These are phyloP conservation scores for Rhyacophila evoluta DNA, from an alignment of 2,888 invertebrate genomes.

Conservation along the genomic window DNA sequence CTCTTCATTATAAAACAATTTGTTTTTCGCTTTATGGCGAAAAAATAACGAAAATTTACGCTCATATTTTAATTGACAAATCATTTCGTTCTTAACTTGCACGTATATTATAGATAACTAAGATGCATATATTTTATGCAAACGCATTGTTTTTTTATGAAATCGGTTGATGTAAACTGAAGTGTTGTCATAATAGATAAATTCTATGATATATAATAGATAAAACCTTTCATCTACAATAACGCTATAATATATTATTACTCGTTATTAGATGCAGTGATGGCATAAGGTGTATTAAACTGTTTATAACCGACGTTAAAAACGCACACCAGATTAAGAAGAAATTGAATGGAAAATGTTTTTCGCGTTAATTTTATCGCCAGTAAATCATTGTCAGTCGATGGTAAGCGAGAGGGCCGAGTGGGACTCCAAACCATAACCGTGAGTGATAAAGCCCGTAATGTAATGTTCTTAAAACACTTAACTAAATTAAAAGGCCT, in stretches of 20 bases:
- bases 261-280: background rate
- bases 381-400: conserved; percentile 22
- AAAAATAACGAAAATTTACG: too few relatives aligned
- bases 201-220: too few relatives aligned
- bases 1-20: too few relatives aligned
- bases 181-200: too few relatives aligned
- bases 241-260: background rate
- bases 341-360: conserved; percentile 11
- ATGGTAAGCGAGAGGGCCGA: conserved; percentile 1
- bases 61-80: too few relatives aligned
- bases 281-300: conserved; percentile 33
- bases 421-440: conserved; percentile 16
- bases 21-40: too few relatives aligned
- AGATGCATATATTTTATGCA: too few relatives aligned
- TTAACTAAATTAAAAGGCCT: conserved; percentile 16
- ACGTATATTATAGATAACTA: too few relatives aligned
- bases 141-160: too few relatives aligned
- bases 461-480: conserved; percentile 21
- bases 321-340: conserved; percentile 14
- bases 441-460: conserved; percentile 25
- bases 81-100: too few relatives aligned
- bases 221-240: background rate
- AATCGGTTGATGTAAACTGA: too few relatives aligned
- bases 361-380: conserved; percentile 24
- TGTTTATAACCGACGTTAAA: conserved; percentile 45